These are phyloP conservation scores for Ciconia maguari DNA, from an alignment of 2,113 vertebrate species.

Conservation along the genomic window DNA sequence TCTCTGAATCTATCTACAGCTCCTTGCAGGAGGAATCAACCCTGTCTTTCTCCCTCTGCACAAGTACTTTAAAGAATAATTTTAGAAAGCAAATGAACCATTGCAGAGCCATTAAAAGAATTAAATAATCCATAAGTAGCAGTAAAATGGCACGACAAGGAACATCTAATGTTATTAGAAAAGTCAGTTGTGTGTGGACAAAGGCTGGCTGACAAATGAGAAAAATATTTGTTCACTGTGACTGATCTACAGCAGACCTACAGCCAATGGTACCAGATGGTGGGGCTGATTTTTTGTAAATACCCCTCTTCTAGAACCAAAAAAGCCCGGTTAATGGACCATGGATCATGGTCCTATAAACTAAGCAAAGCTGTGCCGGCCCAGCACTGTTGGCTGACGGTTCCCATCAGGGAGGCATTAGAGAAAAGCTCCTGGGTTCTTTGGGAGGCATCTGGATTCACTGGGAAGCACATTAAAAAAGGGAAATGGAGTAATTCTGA, in stretches of 20 bases:
- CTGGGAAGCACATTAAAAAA: neutral
- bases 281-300: neutral
- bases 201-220: conserved; percentile 8
- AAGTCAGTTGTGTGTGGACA: neutral
- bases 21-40: conserved; percentile 13
- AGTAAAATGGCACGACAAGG: conserved; percentile 7
- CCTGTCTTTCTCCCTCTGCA: neutral
- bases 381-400: neutral
- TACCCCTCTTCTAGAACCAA: neutral
- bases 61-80: conserved; percentile 11
- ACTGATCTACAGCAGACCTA: neutral
- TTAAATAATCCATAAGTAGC: conserved; percentile 38
- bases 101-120: conserved; percentile 19
- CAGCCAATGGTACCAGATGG: conserved; percentile 27
- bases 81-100: conserved; percentile 32
- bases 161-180: neutral
- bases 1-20: conserved; percentile 12
- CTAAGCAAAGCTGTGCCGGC: neutral
- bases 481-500: neutral
- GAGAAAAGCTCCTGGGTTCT: neutral
- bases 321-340: neutral
- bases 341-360: conserved; percentile 1
- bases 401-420: neutral
- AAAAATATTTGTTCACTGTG: neutral
- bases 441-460: neutral